These are phyloP conservation scores for Sebastes steindachneri DNA, from an alignment of 2,797 vertebrate genomes.

Conservation along the genomic window DNA sequence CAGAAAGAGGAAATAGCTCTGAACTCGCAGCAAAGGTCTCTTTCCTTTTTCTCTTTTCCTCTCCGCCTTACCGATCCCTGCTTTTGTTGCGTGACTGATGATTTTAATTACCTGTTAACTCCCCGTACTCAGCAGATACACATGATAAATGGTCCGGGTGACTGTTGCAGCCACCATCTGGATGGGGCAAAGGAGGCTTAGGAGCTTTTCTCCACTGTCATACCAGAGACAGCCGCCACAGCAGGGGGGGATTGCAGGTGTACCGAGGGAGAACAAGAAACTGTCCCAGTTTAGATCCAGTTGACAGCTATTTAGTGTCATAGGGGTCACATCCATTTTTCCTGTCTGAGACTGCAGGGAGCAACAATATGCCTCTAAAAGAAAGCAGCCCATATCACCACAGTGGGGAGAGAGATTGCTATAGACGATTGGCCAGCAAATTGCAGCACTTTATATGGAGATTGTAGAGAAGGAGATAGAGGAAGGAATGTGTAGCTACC, in stretches of 20 bases:
- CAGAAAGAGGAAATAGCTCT: slow-evolving; percentile 20
- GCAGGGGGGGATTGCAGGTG: slow-evolving; percentile 68
- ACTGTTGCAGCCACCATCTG: slow-evolving; percentile 75
- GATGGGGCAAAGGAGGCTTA: slow-evolving; percentile 62
- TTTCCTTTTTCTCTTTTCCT: slow-evolving; percentile 18
- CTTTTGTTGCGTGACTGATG: slow-evolving; percentile 81
- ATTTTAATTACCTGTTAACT: slow-evolving; percentile 84
- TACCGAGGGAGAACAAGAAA: slow-evolving; percentile 62
- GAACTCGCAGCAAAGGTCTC: slow-evolving; percentile 25
- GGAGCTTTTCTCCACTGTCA: slow-evolving; percentile 65
- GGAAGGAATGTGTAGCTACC: slow-evolving; percentile 16
- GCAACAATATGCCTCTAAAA: slow-evolving; percentile 36
- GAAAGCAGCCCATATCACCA: slow-evolving; percentile 21
- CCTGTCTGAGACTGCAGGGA: slow-evolving; percentile 42
- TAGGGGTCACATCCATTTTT: slow-evolving; percentile 68
- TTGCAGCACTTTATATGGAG: slow-evolving; percentile 64
- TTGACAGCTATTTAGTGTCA: slow-evolving; percentile 77
- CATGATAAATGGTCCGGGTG: slow-evolving; percentile 77
- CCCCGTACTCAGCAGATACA: slow-evolving; percentile 79
- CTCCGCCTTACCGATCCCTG: slow-evolving; percentile 25
- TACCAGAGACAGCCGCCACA: slow-evolving; percentile 62
- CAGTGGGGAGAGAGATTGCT: slow-evolving; percentile 38
- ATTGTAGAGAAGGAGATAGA: slow-evolving; percentile 40
- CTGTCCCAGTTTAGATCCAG: slow-evolving; percentile 72
- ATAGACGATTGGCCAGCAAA: slow-evolving; percentile 42